phyloP scores from a whole-genome alignment of 2,113 vertebrate species.

The Malaclemys terrapin region DNA sequence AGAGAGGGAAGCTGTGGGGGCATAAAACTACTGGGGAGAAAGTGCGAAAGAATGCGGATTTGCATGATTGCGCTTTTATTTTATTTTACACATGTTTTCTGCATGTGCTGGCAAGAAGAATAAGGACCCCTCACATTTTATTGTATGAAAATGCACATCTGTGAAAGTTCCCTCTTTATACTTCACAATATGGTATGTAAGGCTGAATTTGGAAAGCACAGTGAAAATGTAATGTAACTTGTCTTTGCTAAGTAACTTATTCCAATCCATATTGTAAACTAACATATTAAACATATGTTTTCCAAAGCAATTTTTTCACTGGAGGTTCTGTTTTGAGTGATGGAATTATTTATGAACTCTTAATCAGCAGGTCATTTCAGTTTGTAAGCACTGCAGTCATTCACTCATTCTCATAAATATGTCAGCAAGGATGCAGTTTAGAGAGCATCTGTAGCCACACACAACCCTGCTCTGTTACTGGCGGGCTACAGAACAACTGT shows the following conservation, averaged over 20 bases:
- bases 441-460: neutral
- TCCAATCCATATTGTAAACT: neutral
- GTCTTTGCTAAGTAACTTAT: slow-evolving; percentile 1
- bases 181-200: neutral
- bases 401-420: neutral
- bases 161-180: neutral
- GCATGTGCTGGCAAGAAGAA: neutral
- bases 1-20: neutral
- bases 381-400: neutral
- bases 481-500: neutral
- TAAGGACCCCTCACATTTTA: neutral
- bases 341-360: neutral
- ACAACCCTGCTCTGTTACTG: neutral
- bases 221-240: neutral
- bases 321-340: neutral
- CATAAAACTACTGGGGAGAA: neutral
- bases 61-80: neutral
- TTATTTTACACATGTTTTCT: neutral
- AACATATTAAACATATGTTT: neutral
- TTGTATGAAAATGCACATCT: slow-evolving; percentile 36
- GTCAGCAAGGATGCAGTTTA: neutral
- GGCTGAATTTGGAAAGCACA: neutral
- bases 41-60: neutral
- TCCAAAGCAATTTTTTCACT: neutral
- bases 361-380: neutral